Base-by-base conservation (phyloP, 2,888 invertebrate genomes). In the Trichogramma evanescens region DNA sequence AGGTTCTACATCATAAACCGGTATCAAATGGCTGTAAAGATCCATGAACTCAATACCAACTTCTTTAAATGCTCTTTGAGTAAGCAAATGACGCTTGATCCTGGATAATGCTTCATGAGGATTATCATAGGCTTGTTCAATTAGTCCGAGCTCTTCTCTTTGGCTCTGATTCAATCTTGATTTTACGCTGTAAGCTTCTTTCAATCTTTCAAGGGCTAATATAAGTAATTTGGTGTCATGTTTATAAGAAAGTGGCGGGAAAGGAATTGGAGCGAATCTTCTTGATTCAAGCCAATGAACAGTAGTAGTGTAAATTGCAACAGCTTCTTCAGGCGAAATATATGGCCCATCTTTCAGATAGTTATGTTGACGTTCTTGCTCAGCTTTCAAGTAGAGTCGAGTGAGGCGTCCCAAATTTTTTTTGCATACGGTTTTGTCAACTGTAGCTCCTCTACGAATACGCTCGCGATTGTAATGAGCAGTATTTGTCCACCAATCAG, bases 401-500 rank as follows among this genome's bases (percentile, higher is more conserved):
- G 99, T 99, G 54, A 99, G 82, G n/a, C 99, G 85, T 1, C 99
- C 99, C 66, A 99, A 84, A 81, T 99, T 99, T 82, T 99, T 99
- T 81, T 99, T 99, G 79, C 99, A 99, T 0, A 99, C 99, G 0
- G 99, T 99, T 79, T 99, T 99, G 78, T 99, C 99, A 10, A 99
- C 99, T 0, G 99, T 99, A 54, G 99, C 99, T n/a, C 99, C 99
- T 69, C 99, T 87, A 4, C 99, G 87, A 67, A 99, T 99, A 71
- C 99, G 85, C 80, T 99, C 99, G 49, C 99, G 86, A 81, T 99
- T 99, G 80, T 99, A 99, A 78, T 99, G 99, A 0, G 99, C 98
- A 0, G 99, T 99, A 79, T 99, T 99, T 0, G 99, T 99, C 99
- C 99, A 99, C 99, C 99, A 99, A 79, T 99, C 99, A 0, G 99